These are phyloP conservation scores for Metacarcinus magister DNA, from an alignment of 2,888 invertebrate genomes.

Conservation along the genomic window DNA sequence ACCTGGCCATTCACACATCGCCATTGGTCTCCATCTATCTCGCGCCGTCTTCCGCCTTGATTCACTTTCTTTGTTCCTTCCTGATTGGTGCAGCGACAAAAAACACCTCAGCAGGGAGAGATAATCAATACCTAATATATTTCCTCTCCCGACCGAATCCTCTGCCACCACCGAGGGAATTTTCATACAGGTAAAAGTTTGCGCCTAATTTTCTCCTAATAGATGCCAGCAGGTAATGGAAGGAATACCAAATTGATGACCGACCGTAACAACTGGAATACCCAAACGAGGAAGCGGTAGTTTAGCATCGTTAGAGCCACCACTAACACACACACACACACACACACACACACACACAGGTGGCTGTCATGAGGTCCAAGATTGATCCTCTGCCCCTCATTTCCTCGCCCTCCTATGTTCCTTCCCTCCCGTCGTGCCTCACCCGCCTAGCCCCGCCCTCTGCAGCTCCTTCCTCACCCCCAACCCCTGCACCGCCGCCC, in stretches of 20 bases:
- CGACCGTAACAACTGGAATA: background rate
- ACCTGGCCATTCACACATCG: background rate
- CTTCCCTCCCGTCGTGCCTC: background rate
- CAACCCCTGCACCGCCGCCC: background rate
- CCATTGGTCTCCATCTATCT: slow-evolving; percentile 57
- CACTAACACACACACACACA: slow-evolving; percentile 27
- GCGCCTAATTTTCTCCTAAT: background rate
- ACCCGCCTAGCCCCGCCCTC: background rate
- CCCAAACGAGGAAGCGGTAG: too few relatives aligned
- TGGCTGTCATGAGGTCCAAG: slow-evolving; percentile 40
- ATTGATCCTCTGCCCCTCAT: background rate
- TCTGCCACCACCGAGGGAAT: background rate
- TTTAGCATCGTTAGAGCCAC: background rate
- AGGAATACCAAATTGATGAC: background rate
- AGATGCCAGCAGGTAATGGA: background rate
- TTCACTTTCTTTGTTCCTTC: slow-evolving; percentile 64
- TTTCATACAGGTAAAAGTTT: background rate
- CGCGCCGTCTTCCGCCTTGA: background rate
- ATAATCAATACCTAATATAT: slow-evolving; percentile 44
- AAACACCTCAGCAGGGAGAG: slow-evolving; percentile 44
- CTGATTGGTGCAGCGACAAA: slow-evolving; percentile 60
- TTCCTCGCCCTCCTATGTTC: background rate
- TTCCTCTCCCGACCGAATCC: background rate
- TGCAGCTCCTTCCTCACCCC: background rate
- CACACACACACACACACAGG: background rate